Evolutionary conservation across 2,797 vertebrate species (phyloP).

Genomic region (Halcyon chelicuti): DNA sequence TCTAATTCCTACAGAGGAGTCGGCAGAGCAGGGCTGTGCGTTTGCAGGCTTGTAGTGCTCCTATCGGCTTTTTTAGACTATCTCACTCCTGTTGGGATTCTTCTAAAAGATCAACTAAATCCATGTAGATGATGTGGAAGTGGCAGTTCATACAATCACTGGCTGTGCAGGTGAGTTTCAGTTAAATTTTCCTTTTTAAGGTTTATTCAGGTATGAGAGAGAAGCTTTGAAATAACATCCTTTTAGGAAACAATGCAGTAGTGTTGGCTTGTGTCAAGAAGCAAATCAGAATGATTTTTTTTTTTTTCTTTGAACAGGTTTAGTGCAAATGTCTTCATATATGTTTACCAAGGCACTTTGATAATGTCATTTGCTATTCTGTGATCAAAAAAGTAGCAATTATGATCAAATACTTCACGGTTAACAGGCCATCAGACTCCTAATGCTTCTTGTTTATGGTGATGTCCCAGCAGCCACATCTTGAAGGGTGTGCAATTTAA

Average conservation of each 20-base stretch:
- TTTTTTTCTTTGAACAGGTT: not conserved
- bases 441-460: not conserved
- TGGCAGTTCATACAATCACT: slow-evolving; percentile 70
- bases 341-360: slow-evolving; percentile 45
- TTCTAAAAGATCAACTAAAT: slow-evolving; percentile 49
- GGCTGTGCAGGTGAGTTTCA: slow-evolving; percentile 74
- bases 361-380: not conserved
- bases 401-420: not conserved
- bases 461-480: not conserved
- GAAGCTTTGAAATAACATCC: slow-evolving; percentile 11
- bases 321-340: slow-evolving; percentile 13
- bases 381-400: not conserved
- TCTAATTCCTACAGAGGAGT: not conserved
- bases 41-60: slow-evolving; percentile 6
- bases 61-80: not conserved
- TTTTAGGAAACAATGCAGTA: not conserved
- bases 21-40: not conserved
- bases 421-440: not conserved
- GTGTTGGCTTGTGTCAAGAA: not conserved
- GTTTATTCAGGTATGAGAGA: slow-evolving; percentile 13
- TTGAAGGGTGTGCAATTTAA: not conserved
- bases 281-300: not conserved
- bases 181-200: slow-evolving; percentile 24
- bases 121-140: slow-evolving; percentile 46
- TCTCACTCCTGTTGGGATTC: slow-evolving; percentile 6